Base-by-base conservation (phyloP, 2,888 invertebrate genomes). In the Caenorhabditis afra region DNA sequence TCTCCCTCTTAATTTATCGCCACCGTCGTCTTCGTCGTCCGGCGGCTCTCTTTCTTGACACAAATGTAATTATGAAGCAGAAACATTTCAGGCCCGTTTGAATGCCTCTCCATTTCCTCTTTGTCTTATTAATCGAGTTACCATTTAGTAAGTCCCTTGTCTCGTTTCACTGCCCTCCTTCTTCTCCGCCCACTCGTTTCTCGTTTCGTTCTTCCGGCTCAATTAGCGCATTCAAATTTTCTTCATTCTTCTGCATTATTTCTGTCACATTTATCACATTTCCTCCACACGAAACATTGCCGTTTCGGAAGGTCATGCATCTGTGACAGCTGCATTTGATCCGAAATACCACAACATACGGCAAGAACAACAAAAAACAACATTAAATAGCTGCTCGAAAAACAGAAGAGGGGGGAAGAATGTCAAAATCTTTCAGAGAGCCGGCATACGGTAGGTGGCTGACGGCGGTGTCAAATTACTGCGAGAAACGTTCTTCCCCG, bases 61-160 rank as follows among this genome's bases (percentile, higher is more conserved):
- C 45, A 58, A 73, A 65, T 62, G 62, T 49, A 71, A 71, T 71
- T 71, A 71, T 71, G 64, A 71, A 64, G 49, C 71, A 71, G 29
- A 44, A 18, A 29, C 22, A 44, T 20, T n/a, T 41, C 53, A 53
- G 16, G 41, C 41, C 41, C 41, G 41, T 44, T 14, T 45, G 16
- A 11, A 35, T 57, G 16, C 44, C 49, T 23, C 59, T 61, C 29
- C 18, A 18, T 45, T 50, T 35, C 45, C 59, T 23, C 12, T 35
- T 35, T 23, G n/a, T 45, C 39, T 57, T 18, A 45, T 68, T 59
- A 68, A 68, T 44, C 59, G 14, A 59, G 52, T 68, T 59, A 68
- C 59, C 45, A 68, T 61, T 59, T 35, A 55, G 64, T 73, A 55
- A 29, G 4, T 29, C 29, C 7, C 29, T 29, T 5, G 29, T 29